Conservation (phyloP, 1,140 invertebrate species). For the Drosophila pectinifera region DNA sequence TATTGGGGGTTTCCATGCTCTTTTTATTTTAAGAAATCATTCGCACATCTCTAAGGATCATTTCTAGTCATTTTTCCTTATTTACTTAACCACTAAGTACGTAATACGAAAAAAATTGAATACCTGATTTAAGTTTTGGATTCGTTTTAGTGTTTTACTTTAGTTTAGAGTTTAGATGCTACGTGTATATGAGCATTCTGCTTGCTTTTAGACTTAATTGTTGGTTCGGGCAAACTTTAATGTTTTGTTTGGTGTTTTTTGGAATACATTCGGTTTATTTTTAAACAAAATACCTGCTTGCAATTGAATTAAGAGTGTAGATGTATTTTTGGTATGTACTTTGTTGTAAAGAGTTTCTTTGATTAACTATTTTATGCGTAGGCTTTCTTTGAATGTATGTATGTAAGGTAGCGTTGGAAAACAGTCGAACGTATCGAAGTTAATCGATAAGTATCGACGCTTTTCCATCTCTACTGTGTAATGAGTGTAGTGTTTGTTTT, state of each 20-base stretch:
- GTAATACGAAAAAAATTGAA: slow-evolving; percentile 76
- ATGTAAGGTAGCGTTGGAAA: slow-evolving; percentile 11
- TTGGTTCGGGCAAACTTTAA: slow-evolving; percentile 39
- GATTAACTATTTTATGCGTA: slow-evolving; percentile 69
- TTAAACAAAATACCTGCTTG: slow-evolving; percentile 70
- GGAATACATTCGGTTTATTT: slow-evolving; percentile 65
- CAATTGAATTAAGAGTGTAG: slow-evolving; percentile 42
- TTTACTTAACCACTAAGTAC: slow-evolving; percentile 39
- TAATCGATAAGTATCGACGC: not conserved
- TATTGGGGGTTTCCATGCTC: slow-evolving; percentile 15
- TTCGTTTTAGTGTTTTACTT: slow-evolving; percentile 61
- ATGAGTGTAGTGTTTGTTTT: slow-evolving; percentile 37
- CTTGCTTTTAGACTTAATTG: slow-evolving; percentile 46
- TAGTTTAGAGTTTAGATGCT: slow-evolving; percentile 54
- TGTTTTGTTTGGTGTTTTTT: slow-evolving; percentile 37
- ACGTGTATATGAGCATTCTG: slow-evolving; percentile 68
- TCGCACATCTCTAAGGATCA: slow-evolving; percentile 29
- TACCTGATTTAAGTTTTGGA: slow-evolving; percentile 82
- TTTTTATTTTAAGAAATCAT: slow-evolving; percentile 45
- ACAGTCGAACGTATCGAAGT: not conserved
- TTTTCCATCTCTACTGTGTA: not conserved
- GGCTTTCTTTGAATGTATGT: slow-evolving; percentile 42
- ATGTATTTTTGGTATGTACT: slow-evolving; percentile 67
- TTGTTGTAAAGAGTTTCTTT: slow-evolving; percentile 58
- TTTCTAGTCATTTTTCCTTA: slow-evolving; percentile 43